Evolutionary conservation across 2,888 invertebrate species (phyloP).

Genomic region (Macrosiphum euphorbiae): DNA sequence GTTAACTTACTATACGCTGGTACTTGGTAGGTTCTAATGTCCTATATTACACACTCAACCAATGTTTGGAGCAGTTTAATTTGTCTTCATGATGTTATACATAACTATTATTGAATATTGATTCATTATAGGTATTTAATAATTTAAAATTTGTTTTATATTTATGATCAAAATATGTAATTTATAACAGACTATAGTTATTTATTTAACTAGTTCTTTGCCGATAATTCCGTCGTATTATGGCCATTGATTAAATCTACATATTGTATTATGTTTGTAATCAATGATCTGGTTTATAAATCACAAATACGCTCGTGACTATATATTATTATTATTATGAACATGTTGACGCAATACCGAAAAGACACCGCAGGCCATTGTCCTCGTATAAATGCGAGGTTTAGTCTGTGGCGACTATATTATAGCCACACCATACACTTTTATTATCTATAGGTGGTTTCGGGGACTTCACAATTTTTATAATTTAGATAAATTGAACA

Average conservation of each 20-base stretch:
- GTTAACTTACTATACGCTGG: background rate
- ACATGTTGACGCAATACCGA: constrained; percentile 20
- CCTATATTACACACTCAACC: background rate
- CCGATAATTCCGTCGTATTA: background rate
- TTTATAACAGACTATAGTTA: constrained; percentile 5
- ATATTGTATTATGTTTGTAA: constrained; percentile 22
- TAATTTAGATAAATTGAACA: background rate
- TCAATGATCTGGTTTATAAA: constrained; percentile 40
- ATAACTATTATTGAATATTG: background rate
- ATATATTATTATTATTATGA: constrained; percentile 18
- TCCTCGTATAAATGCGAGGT: constrained; percentile 15
- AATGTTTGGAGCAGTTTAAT: background rate
- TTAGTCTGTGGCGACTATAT: background rate
- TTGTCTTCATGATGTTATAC: background rate
- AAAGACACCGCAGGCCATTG: constrained; percentile 23
- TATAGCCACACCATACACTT: background rate
- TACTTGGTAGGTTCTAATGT: background rate
- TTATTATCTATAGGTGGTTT: background rate
- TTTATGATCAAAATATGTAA: background rate
- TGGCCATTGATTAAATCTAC: constrained; percentile 35
- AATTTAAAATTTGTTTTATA: background rate
- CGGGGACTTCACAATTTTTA: background rate
- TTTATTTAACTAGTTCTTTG: constrained; percentile 25
- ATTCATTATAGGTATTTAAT: background rate
- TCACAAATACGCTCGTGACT: constrained; percentile 43